phyloP scores from a whole-genome alignment of 2,888 invertebrate species.

The Unio delphinus region DNA sequence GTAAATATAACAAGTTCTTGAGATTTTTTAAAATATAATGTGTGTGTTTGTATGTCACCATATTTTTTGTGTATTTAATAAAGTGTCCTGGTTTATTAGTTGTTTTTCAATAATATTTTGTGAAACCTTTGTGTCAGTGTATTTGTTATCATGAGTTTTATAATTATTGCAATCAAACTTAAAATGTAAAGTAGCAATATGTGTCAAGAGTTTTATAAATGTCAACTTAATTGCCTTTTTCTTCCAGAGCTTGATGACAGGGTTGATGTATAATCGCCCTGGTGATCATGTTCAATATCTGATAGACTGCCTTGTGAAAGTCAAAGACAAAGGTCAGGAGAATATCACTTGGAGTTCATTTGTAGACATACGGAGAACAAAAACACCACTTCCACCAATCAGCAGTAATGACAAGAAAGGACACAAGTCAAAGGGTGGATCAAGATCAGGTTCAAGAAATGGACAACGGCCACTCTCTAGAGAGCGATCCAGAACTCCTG shows the following conservation, averaged over 20 bases:
- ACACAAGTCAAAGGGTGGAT: conserved; percentile 37
- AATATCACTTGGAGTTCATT: conserved; percentile 68
- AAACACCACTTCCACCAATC: conserved; percentile 67
- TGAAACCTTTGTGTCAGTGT: too few relatives aligned
- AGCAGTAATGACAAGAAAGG: conserved; percentile 47
- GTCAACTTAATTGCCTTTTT: background rate
- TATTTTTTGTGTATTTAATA: too few relatives aligned
- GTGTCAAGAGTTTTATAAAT: too few relatives aligned
- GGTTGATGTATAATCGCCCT: conserved; percentile 74
- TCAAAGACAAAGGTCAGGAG: conserved; percentile 60
- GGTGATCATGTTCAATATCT: conserved; percentile 70
- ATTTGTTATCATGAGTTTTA: too few relatives aligned
- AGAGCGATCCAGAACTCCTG: conserved; percentile 30
- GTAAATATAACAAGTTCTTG: too few relatives aligned
- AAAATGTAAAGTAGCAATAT: too few relatives aligned
- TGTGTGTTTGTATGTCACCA: too few relatives aligned
- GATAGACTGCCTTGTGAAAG: conserved; percentile 65
- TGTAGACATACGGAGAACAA: conserved; percentile 62
- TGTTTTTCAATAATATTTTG: too few relatives aligned
- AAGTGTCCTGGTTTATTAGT: too few relatives aligned
- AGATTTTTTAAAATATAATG: too few relatives aligned
- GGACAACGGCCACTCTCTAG: too few relatives aligned
- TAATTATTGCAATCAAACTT: too few relatives aligned
- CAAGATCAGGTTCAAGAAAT: conserved; percentile 26
- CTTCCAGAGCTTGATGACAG: conserved; percentile 74